Conservation (phyloP, 2,888 invertebrate species). For the Polymixis lichenea region DNA sequence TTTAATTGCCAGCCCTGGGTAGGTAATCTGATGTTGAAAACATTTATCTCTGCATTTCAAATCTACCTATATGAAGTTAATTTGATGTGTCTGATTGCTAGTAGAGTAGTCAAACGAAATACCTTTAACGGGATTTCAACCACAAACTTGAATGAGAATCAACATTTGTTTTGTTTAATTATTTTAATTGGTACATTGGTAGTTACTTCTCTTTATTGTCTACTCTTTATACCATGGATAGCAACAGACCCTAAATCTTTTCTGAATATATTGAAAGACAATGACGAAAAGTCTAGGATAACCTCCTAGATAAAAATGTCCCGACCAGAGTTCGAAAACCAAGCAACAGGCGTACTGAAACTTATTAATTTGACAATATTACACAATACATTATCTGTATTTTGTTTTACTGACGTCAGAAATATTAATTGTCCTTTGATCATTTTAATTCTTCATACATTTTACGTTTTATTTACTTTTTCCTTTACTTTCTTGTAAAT, state of each 20-base stretch:
- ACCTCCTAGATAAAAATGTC: background rate
- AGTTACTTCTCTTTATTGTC: conserved; percentile 5
- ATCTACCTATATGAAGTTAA: conserved; percentile 51
- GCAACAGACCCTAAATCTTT: background rate
- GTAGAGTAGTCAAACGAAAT: conserved; percentile 52
- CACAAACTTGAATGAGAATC: conserved; percentile 27
- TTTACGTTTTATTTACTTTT: conserved; percentile 2
- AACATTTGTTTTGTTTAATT: conserved; percentile 19
- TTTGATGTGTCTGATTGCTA: conserved; percentile 54
- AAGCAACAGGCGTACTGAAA: conserved; percentile 23
- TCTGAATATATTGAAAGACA: background rate
- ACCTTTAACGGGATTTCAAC: conserved; percentile 33
- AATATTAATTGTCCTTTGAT: conserved; percentile 32
- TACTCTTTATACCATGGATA: background rate
- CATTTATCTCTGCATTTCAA: conserved; percentile 47
- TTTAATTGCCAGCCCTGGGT: conserved; percentile 50
- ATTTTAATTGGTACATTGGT: conserved; percentile 14
- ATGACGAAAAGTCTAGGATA: background rate
- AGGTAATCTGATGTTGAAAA: conserved; percentile 46
- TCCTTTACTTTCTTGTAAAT: conserved; percentile 9
- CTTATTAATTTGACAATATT: conserved; percentile 39
- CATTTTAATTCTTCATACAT: conserved; percentile 8
- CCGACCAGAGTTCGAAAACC: conserved; percentile 18
- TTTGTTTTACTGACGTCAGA: conserved; percentile 38
- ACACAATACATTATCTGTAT: conserved; percentile 15